Base-by-base conservation (phyloP, 2,113 vertebrate genomes). In the Neomonachus schauinslandi region DNA sequence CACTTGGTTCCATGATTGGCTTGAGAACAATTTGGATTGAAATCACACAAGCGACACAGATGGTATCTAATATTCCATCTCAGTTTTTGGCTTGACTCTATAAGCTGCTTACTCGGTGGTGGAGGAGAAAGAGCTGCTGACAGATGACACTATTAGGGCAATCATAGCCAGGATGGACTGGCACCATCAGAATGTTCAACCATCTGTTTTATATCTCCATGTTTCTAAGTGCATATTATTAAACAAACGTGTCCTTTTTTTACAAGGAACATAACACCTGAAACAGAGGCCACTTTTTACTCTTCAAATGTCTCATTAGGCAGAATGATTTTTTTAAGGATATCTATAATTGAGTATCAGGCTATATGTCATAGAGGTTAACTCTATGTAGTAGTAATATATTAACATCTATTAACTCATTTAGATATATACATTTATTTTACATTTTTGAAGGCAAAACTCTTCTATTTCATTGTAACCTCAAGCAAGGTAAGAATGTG, bases 1-100 rank as follows among this genome's bases (percentile, higher is more conserved):
- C 77, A 92, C 39, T 59, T 51, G 13, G 72, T 96, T 98, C 96
- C 67, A 72, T 82, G 94, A 97, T 69, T 97, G 96, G 88, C 89
- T 96, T 91, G 74, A 89, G 55, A 89, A 81, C 84, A 55, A 88
- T 97, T 98, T 97, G 96, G 89, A 94, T 3, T 96, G 33, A 95
- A 96, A 76, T 76, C 76, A 95, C 61, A 36, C 26, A 18, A 96
- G 42, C 71, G 63, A 92, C 84, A 96, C 71, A 95, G 97, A 95
- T 98, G 98, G 97, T 59, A 85, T 89, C 59, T 90, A 92, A 95
- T 95, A 89, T 57, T 89, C 65, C 81, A 83, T 91, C 65, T 63
- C 42, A 0, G 0, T 93, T 95, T 97, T 91, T 26, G 53, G 81
- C 92, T 80, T 97, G 74, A 69, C 0, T 97, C 22, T 87, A 39